These are phyloP conservation scores for Zalophus californianus DNA, from an alignment of 2,797 vertebrate genomes.

Conservation along the genomic window DNA sequence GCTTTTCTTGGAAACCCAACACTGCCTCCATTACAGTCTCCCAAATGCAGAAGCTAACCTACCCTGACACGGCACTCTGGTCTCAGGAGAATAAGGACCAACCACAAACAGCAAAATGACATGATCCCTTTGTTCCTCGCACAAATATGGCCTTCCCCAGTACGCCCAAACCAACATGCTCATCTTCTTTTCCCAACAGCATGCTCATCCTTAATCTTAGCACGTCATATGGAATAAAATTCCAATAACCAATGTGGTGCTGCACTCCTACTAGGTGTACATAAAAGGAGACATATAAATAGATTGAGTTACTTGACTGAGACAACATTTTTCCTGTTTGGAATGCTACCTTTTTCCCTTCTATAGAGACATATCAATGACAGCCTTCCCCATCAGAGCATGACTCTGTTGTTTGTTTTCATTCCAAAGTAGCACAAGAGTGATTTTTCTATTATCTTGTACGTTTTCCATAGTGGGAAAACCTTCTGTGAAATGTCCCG, in stretches of 20 bases:
- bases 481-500: slow-evolving; percentile 79
- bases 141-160: background rate
- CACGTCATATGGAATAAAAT: background rate
- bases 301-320: background rate
- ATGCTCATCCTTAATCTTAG: background rate
- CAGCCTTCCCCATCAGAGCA: slow-evolving; percentile 36
- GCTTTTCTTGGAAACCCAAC: background rate
- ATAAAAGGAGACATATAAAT: background rate
- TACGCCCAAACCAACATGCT: background rate
- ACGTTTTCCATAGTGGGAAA: slow-evolving; percentile 55
- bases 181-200: background rate
- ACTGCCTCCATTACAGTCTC: background rate
- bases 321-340: background rate
- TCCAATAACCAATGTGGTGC: fast-evolving
- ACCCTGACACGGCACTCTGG: fast-evolving
- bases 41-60: background rate
- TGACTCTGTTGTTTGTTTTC: slow-evolving; percentile 56
- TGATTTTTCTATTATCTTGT: slow-evolving; percentile 71
- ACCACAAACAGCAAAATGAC: background rate
- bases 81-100: background rate
- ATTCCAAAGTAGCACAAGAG: slow-evolving; percentile 60
- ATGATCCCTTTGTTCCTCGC: background rate
- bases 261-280: background rate
- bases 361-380: background rate
- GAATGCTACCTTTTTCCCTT: background rate